Conservation (phyloP, 2,113 vertebrate genomes). For the Blennius ocellaris region DNA sequence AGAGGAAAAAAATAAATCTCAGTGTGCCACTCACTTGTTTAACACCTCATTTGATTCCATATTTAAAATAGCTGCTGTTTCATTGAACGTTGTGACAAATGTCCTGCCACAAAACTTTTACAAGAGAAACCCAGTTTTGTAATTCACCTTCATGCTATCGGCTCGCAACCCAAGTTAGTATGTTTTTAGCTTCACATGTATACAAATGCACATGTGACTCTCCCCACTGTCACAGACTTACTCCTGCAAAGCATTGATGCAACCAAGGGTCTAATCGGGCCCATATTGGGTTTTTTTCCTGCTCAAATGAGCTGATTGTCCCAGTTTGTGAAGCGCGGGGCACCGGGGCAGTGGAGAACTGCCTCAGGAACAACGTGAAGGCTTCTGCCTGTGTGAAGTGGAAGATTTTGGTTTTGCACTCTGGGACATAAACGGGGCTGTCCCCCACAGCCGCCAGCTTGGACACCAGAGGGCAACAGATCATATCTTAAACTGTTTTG, state of each 20-base stretch:
- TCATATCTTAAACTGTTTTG: conserved; percentile 8
- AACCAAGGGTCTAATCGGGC: not conserved
- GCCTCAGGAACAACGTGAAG: conserved; percentile 17
- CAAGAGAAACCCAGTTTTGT: not conserved
- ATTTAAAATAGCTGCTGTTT: no score
- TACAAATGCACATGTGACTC: not conserved
- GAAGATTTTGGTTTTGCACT: conserved; percentile 1
- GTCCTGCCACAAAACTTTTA: not conserved
- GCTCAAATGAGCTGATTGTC: conserved; percentile 23
- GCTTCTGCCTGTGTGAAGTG: conserved; percentile 6
- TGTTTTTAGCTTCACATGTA: not conserved
- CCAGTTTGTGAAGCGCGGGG: conserved; percentile 27
- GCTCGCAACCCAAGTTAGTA: not conserved
- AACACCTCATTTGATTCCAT: no score
- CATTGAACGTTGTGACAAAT: no score
- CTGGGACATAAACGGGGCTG: conserved; percentile 17
- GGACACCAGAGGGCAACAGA: not conserved
- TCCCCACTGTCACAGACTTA: not conserved
- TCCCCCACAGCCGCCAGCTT: conserved; percentile 13
- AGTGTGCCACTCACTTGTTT: no score
- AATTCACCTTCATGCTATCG: not conserved
- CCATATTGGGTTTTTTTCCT: conserved; percentile 22
- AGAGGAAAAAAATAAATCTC: no score
- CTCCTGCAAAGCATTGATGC: conserved; percentile 7
- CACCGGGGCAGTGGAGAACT: conserved; percentile 22